Conservation (phyloP, 92 coral and sea anemone genomes). For the Paragorgia papillata region DNA sequence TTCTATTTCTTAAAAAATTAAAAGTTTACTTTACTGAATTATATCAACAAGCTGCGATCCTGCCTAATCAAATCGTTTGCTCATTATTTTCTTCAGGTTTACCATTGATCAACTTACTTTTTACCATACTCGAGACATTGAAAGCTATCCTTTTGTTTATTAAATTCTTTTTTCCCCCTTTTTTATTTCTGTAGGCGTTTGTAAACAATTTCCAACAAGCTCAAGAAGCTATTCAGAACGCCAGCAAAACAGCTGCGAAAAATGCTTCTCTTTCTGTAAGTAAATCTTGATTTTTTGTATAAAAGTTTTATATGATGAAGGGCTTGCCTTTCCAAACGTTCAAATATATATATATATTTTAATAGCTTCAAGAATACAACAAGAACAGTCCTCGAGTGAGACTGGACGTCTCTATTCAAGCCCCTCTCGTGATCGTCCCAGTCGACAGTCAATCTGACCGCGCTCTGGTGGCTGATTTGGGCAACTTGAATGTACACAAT, state of each 20-base stretch:
- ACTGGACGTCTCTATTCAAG: slow-evolving; percentile 83
- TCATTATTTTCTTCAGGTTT: no score
- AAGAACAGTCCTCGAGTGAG: slow-evolving; percentile 80
- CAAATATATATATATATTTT: no score
- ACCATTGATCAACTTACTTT: no score
- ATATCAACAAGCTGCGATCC: no score
- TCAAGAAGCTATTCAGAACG: slow-evolving; percentile 90
- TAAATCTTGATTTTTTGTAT: not conserved
- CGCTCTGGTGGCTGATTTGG: slow-evolving; percentile 87
- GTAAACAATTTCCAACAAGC: slow-evolving; percentile 90
- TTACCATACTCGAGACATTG: no score
- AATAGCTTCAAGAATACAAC: slow-evolving; percentile 89
- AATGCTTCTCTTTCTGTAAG: slow-evolving; percentile 80
- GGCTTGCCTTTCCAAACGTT: no score
- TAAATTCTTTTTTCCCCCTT: not conserved
- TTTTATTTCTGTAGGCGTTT: slow-evolving; percentile 68
- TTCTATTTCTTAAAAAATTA: no score
- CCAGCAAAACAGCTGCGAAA: slow-evolving; percentile 84
- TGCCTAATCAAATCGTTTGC: no score
- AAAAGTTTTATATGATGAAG: not conserved
- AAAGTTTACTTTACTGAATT: no score
- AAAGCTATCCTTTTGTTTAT: no score
- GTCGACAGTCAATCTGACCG: slow-evolving; percentile 76
- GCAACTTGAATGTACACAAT: slow-evolving; percentile 78
- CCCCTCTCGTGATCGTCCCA: slow-evolving; percentile 86